Conservation (phyloP, 2,888 invertebrate genomes). For the Schizaphis graminum region DNA sequence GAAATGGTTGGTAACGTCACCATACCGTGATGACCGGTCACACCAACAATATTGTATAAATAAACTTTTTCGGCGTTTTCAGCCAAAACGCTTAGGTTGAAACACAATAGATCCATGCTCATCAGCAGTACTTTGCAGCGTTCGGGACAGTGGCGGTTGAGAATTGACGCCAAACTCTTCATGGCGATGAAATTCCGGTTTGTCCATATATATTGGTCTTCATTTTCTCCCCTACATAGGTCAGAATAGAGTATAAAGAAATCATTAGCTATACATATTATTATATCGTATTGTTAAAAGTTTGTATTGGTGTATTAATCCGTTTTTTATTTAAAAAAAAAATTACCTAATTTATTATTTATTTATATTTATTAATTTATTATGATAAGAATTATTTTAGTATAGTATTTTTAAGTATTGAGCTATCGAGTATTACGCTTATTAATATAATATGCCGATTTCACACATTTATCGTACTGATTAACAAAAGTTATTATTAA, state of each 20-base stretch:
- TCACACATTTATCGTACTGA: too few species aligned
- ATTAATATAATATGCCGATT: too few species aligned
- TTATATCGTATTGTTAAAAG: neutral
- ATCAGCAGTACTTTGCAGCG: constrained; percentile 40
- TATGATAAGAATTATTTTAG: neutral
- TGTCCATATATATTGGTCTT: neutral
- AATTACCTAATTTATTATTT: neutral
- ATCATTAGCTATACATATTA: neutral
- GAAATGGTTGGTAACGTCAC: constrained; percentile 30
- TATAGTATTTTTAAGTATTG: neutral
- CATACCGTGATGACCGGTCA: constrained; percentile 49
- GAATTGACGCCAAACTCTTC: neutral
- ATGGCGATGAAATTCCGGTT: constrained; percentile 10
- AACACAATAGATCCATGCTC: constrained; percentile 44
- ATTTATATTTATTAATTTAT: neutral
- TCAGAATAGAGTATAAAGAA: neutral
- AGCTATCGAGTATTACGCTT: too few species aligned
- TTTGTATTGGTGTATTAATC: neutral
- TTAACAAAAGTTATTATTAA: neutral
- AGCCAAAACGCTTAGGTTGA: constrained; percentile 56
- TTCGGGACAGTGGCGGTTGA: constrained; percentile 45
- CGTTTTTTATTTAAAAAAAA: neutral
- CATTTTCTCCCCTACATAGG: neutral
- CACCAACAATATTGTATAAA: constrained; percentile 46
- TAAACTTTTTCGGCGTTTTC: constrained; percentile 30